Evolutionary conservation across 2,797 vertebrate species (phyloP).

Genomic region (Pelobates cultripes): DNA sequence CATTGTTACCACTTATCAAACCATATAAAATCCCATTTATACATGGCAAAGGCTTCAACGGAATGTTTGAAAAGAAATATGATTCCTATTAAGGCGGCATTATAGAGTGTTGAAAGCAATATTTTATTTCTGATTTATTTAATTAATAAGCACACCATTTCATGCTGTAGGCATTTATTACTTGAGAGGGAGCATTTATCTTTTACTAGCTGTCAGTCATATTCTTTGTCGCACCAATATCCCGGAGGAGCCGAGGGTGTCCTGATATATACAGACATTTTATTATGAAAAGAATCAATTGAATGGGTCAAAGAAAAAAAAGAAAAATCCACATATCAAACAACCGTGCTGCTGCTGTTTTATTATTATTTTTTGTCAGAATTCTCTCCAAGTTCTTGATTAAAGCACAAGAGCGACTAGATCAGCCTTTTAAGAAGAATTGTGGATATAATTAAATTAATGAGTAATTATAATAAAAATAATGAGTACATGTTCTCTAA

Average conservation of each 20-base stretch:
- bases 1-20: too few species aligned
- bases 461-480: constrained; percentile 13
- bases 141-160: constrained; percentile 9
- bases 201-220: constrained; percentile 36
- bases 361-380: neutral
- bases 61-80: neutral
- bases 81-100: neutral
- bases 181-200: constrained; percentile 36
- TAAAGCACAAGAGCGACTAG: constrained; percentile 22
- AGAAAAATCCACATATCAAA: constrained; percentile 37
- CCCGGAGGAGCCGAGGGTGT: constrained; percentile 20
- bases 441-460: neutral
- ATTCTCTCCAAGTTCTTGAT: constrained; percentile 20
- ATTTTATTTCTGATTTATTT: constrained; percentile 26
- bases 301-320: constrained; percentile 3
- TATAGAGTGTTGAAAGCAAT: constrained; percentile 22
- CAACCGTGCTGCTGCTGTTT: neutral
- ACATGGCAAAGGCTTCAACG: neutral
- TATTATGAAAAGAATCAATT: constrained; percentile 40
- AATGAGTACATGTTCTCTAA: neutral
- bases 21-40: too few species aligned
- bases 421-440: constrained; percentile 12
- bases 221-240: constrained; percentile 42
- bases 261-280: constrained; percentile 41
- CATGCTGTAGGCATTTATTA: constrained; percentile 15